A percentile compares a stretch with the other conserved stretches of the same genome.
Conservation (phyloP, 2,888 invertebrate genomes). For the Drosophila suboccidentalis region DNA sequence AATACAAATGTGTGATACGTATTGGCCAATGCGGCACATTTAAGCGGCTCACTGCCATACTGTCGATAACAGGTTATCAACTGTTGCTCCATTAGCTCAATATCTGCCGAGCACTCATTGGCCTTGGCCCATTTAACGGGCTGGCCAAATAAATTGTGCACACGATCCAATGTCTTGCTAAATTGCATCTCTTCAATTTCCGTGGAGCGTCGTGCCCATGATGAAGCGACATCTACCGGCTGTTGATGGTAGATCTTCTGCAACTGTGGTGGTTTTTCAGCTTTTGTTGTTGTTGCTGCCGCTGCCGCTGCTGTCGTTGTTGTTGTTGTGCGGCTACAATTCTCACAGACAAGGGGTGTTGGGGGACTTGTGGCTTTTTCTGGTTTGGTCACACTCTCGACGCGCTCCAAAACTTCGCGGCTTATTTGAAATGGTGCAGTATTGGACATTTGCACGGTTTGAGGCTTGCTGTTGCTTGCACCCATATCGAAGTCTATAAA, state of each 20-base stretch:
- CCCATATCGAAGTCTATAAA: slow-evolving; percentile 53
- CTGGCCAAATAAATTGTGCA: slow-evolving; percentile 54
- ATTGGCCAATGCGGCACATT: slow-evolving; percentile 59
- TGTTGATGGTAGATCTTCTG: slow-evolving; percentile 21
- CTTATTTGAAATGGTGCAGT: slow-evolving; percentile 53
- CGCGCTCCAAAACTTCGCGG: slow-evolving; percentile 59
- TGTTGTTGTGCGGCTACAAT: slow-evolving; percentile 18
- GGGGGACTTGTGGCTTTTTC: neutral
- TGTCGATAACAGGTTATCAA: slow-evolving; percentile 58
- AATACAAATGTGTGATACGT: slow-evolving; percentile 66
- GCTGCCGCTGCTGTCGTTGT: neutral
- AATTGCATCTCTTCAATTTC: slow-evolving; percentile 66
- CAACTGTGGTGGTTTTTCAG: neutral
- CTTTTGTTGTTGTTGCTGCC: neutral
- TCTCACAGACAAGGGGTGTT: slow-evolving; percentile 18
- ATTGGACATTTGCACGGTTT: slow-evolving; percentile 65
- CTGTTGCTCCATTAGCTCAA: slow-evolving; percentile 50
- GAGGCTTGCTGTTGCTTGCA: slow-evolving; percentile 65
- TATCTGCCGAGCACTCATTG: slow-evolving; percentile 48
- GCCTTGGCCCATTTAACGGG: slow-evolving; percentile 54
- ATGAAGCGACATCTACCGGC: slow-evolving; percentile 7
- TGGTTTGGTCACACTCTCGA: slow-evolving; percentile 41
- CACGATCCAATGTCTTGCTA: slow-evolving; percentile 53
- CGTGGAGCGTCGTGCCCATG: slow-evolving; percentile 45
- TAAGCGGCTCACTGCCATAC: slow-evolving; percentile 50